phyloP scores from a whole-genome alignment of 2,113 vertebrate species.

The Saiga tatarica region DNA sequence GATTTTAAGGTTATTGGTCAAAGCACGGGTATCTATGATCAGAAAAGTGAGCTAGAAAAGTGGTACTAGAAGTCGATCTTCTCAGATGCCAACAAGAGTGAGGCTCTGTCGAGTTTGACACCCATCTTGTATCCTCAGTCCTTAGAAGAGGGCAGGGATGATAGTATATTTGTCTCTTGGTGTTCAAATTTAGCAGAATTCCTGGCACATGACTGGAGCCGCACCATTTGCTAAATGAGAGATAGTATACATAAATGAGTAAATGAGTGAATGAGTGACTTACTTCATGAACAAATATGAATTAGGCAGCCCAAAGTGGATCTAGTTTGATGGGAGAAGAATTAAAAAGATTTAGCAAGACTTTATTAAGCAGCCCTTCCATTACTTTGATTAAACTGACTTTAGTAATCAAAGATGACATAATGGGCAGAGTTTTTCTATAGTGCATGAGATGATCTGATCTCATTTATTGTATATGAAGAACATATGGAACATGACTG shows the following conservation, averaged over 20 bases:
- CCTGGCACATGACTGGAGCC: not conserved
- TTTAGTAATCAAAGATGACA: not conserved
- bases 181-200: not conserved
- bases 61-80: not conserved
- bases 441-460: not conserved
- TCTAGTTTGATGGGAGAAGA: not conserved
- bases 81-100: not conserved
- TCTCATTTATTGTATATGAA: not conserved
- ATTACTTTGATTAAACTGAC: not conserved
- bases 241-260: not conserved
- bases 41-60: not conserved
- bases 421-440: not conserved
- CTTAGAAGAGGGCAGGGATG: not conserved
- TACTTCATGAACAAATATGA: not conserved
- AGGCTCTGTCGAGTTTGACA: not conserved
- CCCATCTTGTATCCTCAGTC: not conserved
- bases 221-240: not conserved
- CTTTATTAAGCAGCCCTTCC: not conserved
- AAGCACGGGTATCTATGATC: not conserved
- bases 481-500: not conserved
- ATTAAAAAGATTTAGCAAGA: not conserved
- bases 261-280: not conserved
- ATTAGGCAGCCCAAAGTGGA: not conserved
- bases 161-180: not conserved
- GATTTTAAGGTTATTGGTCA: not conserved